Evolutionary conservation across 1,140 invertebrate genomes (phyloP).

Genomic region (Drosophila micromelanica): DNA sequence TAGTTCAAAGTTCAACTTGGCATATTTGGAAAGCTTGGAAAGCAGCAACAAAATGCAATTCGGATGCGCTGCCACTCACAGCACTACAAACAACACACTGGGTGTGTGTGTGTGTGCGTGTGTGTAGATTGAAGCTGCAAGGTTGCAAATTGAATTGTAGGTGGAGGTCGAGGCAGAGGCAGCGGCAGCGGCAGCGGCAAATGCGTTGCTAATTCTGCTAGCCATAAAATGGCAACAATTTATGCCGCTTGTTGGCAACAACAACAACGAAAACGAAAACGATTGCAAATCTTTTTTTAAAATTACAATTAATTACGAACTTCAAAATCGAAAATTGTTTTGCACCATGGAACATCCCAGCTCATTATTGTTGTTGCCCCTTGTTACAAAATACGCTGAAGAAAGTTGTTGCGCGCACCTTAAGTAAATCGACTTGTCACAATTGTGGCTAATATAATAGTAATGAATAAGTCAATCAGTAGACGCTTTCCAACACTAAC

Average conservation of each 20-base stretch:
- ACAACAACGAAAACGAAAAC: conserved; percentile 11
- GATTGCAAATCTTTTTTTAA: conserved; percentile 59
- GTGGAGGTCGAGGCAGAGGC: conserved; percentile 56
- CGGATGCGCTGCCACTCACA: not conserved
- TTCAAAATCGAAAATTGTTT: conserved; percentile 60
- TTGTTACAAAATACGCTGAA: conserved; percentile 31
- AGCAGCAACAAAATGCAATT: conserved; percentile 32
- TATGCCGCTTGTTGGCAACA: conserved; percentile 20
- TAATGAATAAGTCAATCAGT: conserved; percentile 67
- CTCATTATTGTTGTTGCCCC: conserved; percentile 7
- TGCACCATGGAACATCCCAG: conserved; percentile 20
- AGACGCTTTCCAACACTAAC: conserved; percentile 62
- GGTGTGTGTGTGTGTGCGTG: conserved; percentile 17
- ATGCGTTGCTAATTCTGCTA: conserved; percentile 61
- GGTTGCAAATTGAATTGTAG: conserved; percentile 71
- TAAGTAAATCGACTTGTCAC: conserved; percentile 50
- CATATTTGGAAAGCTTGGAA: conserved; percentile 48
- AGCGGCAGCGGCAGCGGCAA: conserved; percentile 8
- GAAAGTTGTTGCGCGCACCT: conserved; percentile 54
- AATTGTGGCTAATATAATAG: conserved; percentile 25
- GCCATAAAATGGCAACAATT: conserved; percentile 57
- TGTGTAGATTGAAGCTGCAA: conserved; percentile 55
- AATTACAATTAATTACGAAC: conserved; percentile 70
- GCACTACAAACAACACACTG: conserved; percentile 44
- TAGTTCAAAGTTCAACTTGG: conserved; percentile 45